These are phyloP conservation scores for Oncorhynchus masou DNA, from an alignment of 2,113 vertebrate species.

Conservation along the genomic window DNA sequence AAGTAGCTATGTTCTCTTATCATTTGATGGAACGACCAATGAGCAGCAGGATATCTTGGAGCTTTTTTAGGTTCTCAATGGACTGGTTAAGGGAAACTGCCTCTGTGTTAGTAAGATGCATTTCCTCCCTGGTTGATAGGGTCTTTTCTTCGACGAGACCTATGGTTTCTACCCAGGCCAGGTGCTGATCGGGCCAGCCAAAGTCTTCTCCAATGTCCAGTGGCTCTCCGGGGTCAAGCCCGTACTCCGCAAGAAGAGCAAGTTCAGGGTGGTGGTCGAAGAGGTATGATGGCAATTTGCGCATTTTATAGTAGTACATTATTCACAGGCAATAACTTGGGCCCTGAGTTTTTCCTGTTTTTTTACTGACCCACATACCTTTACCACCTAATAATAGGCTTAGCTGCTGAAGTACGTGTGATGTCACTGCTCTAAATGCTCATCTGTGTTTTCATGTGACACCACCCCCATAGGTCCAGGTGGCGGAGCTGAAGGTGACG, in stretches of 20 bases:
- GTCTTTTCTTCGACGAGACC: conserved; percentile 96
- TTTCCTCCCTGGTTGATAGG: conserved; percentile 65
- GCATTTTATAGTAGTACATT: neutral
- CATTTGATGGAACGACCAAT: too few species aligned
- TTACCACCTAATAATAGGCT: neutral
- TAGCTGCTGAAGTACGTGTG: neutral
- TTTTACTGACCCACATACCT: neutral
- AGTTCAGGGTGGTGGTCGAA: conserved; percentile 96
- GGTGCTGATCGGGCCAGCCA: conserved; percentile 94
- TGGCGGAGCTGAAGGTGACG: conserved; percentile 92
- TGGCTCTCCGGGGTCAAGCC: conserved; percentile 97
- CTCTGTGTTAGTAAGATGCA: neutral
- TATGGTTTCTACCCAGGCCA: conserved; percentile 98
- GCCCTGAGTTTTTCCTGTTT: neutral
- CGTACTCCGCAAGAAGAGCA: conserved; percentile 97
- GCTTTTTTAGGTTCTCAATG: too few species aligned
- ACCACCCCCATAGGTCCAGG: conserved; percentile 83
- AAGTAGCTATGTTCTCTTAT: too few species aligned
- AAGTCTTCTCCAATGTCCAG: conserved; percentile 95
- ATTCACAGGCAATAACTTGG: neutral
- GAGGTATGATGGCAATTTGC: conserved; percentile 75
- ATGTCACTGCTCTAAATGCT: neutral
- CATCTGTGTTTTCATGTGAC: neutral
- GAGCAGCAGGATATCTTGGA: neutral
- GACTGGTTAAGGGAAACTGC: neutral